phyloP scores from a whole-genome alignment of 2,113 vertebrate genomes.

The Gorilla gorilla region DNA sequence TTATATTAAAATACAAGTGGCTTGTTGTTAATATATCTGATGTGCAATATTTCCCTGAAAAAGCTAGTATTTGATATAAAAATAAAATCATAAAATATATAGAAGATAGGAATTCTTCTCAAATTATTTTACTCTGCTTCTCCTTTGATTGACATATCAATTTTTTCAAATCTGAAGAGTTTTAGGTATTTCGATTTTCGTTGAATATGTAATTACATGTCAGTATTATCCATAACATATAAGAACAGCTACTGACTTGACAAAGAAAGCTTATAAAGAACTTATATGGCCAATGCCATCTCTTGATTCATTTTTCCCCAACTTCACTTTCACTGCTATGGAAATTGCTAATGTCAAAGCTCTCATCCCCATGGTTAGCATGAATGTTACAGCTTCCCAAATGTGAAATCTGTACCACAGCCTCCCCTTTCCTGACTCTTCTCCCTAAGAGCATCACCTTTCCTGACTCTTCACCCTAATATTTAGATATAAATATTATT shows the following conservation, averaged over 20 bases:
- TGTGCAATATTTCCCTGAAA: not conserved
- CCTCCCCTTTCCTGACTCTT: not conserved
- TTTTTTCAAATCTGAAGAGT: not conserved
- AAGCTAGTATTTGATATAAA: not conserved
- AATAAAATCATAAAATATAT: conserved; percentile 21
- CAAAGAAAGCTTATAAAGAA: not conserved
- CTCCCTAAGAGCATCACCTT: not conserved
- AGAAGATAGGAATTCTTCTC: not conserved
- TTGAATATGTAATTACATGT: not conserved
- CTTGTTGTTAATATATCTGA: not conserved
- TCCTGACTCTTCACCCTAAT: not conserved
- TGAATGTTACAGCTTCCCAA: not conserved
- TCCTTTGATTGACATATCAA: not conserved
- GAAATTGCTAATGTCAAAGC: not conserved
- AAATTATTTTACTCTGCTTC: not conserved
- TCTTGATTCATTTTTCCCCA: not conserved
- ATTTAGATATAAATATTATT: not conserved
- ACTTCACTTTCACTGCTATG: not conserved
- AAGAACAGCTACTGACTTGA: conserved; percentile 3
- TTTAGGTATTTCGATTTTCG: not conserved
- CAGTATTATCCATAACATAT: not conserved
- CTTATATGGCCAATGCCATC: not conserved
- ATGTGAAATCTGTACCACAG: not conserved
- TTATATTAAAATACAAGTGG: not conserved
- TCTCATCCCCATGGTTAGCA: not conserved